A percentile compares a stretch with the other conserved stretches of the same genome.
These are phyloP conservation scores for Mercenaria mercenaria DNA, from an alignment of 1,140 invertebrate species.

Conservation along the genomic window DNA sequence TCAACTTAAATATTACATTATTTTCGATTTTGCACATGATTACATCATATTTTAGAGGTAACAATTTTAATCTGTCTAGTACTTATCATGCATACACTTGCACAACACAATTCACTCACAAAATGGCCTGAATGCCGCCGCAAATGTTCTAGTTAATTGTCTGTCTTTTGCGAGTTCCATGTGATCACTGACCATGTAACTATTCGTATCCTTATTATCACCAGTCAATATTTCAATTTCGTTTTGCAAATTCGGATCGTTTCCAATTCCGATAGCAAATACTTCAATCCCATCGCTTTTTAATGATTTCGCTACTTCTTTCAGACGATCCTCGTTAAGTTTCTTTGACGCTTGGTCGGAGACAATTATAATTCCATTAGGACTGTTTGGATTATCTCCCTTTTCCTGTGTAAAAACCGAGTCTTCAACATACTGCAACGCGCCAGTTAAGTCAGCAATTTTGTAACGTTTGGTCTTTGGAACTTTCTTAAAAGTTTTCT, in stretches of 20 bases:
- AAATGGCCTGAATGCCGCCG: constrained; percentile 15
- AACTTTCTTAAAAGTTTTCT: constrained; percentile 50
- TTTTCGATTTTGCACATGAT: too few relatives aligned
- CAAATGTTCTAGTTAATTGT: not conserved
- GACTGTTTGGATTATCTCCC: constrained; percentile 51
- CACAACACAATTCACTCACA: constrained; percentile 47
- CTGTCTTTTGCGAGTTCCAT: not conserved
- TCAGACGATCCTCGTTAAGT: not conserved
- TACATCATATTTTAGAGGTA: too few relatives aligned
- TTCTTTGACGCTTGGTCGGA: constrained; percentile 53
- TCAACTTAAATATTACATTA: too few relatives aligned
- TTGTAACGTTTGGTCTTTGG: constrained; percentile 41
- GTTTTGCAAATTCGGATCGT: not conserved
- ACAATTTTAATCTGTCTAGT: too few relatives aligned
- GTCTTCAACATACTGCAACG: constrained; percentile 36
- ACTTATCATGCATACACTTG: not conserved
- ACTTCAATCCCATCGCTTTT: not conserved
- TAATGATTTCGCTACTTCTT: not conserved
- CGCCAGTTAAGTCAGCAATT: constrained; percentile 27
- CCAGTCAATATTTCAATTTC: constrained; percentile 13
- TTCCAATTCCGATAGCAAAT: constrained; percentile 44
- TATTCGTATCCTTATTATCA: not conserved
- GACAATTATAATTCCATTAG: constrained; percentile 64
- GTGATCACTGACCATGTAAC: constrained; percentile 6
- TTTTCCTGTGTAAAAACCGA: constrained; percentile 50